Evolutionary conservation across 2,888 invertebrate species (phyloP), one percentile per base, ranked within the genome.

Genomic region (Plebejus melissa): DNA sequence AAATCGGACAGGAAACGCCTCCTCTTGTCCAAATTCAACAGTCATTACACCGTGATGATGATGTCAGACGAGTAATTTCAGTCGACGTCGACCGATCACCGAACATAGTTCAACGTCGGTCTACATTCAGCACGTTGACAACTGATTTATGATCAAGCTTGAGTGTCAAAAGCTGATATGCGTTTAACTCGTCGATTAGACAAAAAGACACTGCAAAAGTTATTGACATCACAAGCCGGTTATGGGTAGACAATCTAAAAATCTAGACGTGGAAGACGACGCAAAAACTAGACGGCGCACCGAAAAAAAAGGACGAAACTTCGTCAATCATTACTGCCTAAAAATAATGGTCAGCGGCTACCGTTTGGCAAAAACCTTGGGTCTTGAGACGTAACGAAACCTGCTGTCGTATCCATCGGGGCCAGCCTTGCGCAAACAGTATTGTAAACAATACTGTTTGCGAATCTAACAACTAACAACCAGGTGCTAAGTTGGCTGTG

Each of bases 61-160:
- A 90, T 87, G 87, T 89, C 88, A 90, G 86, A 82, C 79, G 50
- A 58, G 74, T 79, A 82, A 82, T 82, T 82, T 83, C 83, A 80
- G 83, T 82, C 84, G 87, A 88, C 87, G 81, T 85, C 86, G 86
- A 88, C 87, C 88, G 88, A 90, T 90, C 83, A 84, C 83, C 82
- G 79, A 81, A 83, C 85, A 87, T 88, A 87, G 87, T 88, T 84
- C 83, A 83, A 82, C 83, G 83, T 84, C 86, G 84, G 83, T 85
- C 88, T 83, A 86, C 84, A 87, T 87, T 86, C 84, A 84, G 84
- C 84, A 84, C 85, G 84, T 84, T 90, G 91, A 92, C 91, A 92
- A 86, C 88, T 91, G 91, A 92, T 91, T 91, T 90, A 93, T 92
- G 83, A 82, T 82, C 80, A 79, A 82, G 82, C 88, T 88, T 90